Evolutionary conservation across 2,113 vertebrate species (phyloP).

Genomic region (Scortum barcoo): DNA sequence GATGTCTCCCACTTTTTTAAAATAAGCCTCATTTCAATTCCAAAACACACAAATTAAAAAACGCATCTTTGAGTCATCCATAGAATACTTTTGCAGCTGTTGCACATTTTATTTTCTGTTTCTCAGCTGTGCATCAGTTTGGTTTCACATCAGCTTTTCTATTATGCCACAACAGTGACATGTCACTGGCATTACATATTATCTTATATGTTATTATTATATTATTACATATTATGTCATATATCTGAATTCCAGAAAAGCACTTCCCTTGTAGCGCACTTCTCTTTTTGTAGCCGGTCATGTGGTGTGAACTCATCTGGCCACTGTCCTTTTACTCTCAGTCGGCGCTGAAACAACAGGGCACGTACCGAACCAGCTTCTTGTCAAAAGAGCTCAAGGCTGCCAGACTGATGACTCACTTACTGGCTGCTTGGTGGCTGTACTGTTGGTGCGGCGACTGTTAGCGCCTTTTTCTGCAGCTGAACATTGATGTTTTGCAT

Average conservation of each 20-base stretch:
- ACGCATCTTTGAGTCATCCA: background rate
- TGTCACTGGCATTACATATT: constrained; percentile 1
- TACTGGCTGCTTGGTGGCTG: constrained; percentile 44
- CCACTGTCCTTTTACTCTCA: constrained; percentile 42
- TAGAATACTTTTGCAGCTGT: background rate
- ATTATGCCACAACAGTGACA: background rate
- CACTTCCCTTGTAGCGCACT: constrained; percentile 5
- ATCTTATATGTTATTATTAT: no score
- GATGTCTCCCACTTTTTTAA: background rate
- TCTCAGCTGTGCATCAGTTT: background rate
- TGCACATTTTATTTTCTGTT: background rate
- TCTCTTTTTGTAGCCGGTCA: constrained; percentile 6
- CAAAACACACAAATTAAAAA: background rate
- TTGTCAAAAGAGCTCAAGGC: constrained; percentile 31
- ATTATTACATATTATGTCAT: background rate
- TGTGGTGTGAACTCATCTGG: constrained; percentile 22
- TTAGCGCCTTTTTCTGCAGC: constrained; percentile 23
- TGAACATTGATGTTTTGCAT: constrained; percentile 8
- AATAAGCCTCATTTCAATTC: background rate
- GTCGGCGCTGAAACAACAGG: constrained; percentile 54
- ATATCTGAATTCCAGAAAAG: constrained; percentile 1
- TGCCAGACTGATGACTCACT: constrained; percentile 62
- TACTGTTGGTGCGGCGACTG: constrained; percentile 24
- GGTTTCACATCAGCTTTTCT: background rate
- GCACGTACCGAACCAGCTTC: constrained; percentile 28